phyloP scores from a whole-genome alignment of 2,888 invertebrate species.

The Rhopalosiphum nymphaeae region DNA sequence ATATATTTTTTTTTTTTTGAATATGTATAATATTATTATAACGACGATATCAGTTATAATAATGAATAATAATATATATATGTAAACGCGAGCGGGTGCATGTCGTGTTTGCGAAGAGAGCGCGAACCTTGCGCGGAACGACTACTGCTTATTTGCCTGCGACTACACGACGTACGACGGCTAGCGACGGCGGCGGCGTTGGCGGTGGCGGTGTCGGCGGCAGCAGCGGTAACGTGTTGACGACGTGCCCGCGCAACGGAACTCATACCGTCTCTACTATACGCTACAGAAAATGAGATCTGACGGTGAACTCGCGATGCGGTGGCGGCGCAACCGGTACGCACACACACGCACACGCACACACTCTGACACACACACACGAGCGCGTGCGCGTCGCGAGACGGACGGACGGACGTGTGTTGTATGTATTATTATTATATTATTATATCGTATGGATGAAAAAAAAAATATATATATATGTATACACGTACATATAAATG shows the following conservation, averaged over 20 bases:
- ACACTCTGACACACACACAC: background rate
- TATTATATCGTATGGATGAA: background rate
- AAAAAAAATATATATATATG: background rate
- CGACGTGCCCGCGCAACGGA: constrained; percentile 55
- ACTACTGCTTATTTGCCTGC: constrained; percentile 10
- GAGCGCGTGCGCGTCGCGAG: background rate
- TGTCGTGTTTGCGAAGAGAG: constrained; percentile 20
- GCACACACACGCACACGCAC: background rate
- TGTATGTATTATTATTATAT: background rate
- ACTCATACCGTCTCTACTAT: constrained; percentile 47
- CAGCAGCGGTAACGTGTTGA: constrained; percentile 57
- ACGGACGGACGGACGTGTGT: constrained; percentile 7
- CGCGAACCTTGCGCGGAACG: constrained; percentile 42
- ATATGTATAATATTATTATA: background rate
- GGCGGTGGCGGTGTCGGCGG: constrained; percentile 14
- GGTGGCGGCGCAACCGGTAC: constrained; percentile 36
- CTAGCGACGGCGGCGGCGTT: background rate
- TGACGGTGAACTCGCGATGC: constrained; percentile 20
- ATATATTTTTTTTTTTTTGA: no score
- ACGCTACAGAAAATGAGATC: constrained; percentile 13
- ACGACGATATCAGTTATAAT: background rate
- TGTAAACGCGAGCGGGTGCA: constrained; percentile 22
- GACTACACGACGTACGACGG: constrained; percentile 16
- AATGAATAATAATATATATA: background rate
- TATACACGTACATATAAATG: background rate